A percentile compares a stretch with the other conserved stretches of the same genome.
Evolutionary conservation across 1,140 invertebrate genomes (phyloP).

Genomic region (Rhagoletis zephyria): DNA sequence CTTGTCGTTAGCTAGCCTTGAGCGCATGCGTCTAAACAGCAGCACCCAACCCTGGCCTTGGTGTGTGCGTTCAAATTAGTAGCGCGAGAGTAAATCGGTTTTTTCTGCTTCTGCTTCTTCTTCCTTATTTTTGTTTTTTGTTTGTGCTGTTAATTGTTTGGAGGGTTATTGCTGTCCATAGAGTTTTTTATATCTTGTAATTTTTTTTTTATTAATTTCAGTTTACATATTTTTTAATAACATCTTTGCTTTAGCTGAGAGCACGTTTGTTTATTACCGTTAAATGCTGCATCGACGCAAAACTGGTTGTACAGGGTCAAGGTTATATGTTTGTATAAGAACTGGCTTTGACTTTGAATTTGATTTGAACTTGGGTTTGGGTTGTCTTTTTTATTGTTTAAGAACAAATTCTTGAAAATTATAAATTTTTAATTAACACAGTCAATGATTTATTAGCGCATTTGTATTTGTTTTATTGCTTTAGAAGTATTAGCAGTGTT

Average conservation of each 20-base stretch:
- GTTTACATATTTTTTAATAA: not conserved
- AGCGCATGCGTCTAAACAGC: not conserved
- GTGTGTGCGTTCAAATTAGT: conserved; percentile 11
- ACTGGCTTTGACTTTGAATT: conserved; percentile 32
- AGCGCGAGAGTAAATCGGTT: not conserved
- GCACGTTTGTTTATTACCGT: not conserved
- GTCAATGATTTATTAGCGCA: too few species aligned
- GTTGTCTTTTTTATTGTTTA: not conserved
- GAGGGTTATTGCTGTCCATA: not conserved
- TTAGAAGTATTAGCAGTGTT: too few species aligned
- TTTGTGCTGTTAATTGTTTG: not conserved
- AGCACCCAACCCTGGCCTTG: conserved; percentile 48
- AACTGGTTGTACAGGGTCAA: not conserved
- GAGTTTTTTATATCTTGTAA: not conserved
- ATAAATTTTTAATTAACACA: too few species aligned
- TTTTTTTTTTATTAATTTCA: not conserved
- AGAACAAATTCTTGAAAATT: not conserved
- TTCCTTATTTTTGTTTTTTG: not conserved
- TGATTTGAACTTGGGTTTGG: not conserved
- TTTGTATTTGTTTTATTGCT: too few species aligned
- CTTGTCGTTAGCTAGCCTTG: conserved; percentile 13
- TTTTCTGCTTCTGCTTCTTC: not conserved
- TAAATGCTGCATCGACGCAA: not conserved
- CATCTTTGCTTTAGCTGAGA: not conserved
- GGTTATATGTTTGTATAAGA: not conserved